These are phyloP conservation scores for Xestia c-nigrum DNA, from an alignment of 2,888 invertebrate species.

Conservation along the genomic window DNA sequence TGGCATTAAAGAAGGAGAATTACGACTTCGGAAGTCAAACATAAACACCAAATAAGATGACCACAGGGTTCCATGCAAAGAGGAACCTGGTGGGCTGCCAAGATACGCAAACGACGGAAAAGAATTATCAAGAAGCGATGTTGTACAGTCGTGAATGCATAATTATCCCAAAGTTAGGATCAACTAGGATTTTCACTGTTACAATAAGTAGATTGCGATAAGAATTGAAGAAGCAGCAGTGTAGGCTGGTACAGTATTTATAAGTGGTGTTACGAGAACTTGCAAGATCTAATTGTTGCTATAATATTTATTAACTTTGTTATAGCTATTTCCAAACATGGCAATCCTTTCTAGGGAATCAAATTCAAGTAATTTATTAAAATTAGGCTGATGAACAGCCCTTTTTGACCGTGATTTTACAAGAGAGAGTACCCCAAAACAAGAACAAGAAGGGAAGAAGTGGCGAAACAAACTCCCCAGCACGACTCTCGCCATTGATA, in stretches of 20 bases:
- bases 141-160: no score
- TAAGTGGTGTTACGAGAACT: neutral
- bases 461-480: neutral
- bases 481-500: neutral
- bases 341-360: neutral
- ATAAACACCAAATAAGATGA: neutral
- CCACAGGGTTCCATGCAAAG: slow-evolving; percentile 18
- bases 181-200: neutral
- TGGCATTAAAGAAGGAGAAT: no score
- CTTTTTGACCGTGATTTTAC: neutral
- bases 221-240: neutral
- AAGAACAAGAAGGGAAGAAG: neutral
- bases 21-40: neutral
- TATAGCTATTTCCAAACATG: neutral
- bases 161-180: neutral
- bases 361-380: neutral
- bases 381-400: neutral
- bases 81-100: slow-evolving; percentile 21
- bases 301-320: neutral
- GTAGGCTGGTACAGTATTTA: neutral
- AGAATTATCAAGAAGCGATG: neutral
- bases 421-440: no score
- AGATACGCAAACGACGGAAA: neutral
- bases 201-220: neutral
- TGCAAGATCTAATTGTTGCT: neutral